Base-by-base conservation (phyloP, 2,797 vertebrate genomes). In the Sebastes nivosus region DNA sequence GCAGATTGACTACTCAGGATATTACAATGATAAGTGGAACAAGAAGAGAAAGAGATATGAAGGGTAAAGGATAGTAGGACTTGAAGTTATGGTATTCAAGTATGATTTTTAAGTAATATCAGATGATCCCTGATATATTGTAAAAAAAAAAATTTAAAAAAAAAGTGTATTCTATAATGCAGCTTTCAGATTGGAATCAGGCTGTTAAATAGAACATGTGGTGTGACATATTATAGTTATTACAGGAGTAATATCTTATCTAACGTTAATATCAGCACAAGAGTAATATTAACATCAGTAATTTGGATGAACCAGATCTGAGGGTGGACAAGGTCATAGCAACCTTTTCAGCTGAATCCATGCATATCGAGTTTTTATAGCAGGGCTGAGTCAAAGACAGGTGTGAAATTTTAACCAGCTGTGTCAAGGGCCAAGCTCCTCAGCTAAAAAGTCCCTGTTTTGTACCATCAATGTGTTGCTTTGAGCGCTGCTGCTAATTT, bases 261-360 rank as follows among this genome's bases (percentile, higher is more conserved):
- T 78, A 71, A 88, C 79, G 38, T 76, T 65, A 58, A 75, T 69
- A 70, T 75, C 58, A 60, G 38, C 20, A 36, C n/a, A 79, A 72
- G 73, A 81, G 77, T 75, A 75, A 77, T 46, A 67, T 22, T 42
- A 90, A 73, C 70, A 84, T 80, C 75, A 69, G 34, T 63, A 46
- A 81, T 87, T 59, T 70, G 73, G 68, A 83, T 82, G 70, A 82
- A 84, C 57, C 54, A 74, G 73, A 67, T 55, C 34, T 22, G 72
- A 68, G 24, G 36, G 38, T 64, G 14, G 42, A 32, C 86, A 81
- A 90, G 84, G 81, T 88, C 83, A 79, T 61, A 13, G 80, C 50
- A 73, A 84, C 76, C 81, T 78, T 86, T 81, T 68, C 71, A 60
- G 58, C 65, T 67, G 36, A 55, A 84, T 69, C 9, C 30, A 71